A percentile compares a stretch with the other conserved stretches of the same genome.
Evolutionary conservation across 2,113 vertebrate genomes (phyloP).

Genomic region (Oncorhynchus clarkii): DNA sequence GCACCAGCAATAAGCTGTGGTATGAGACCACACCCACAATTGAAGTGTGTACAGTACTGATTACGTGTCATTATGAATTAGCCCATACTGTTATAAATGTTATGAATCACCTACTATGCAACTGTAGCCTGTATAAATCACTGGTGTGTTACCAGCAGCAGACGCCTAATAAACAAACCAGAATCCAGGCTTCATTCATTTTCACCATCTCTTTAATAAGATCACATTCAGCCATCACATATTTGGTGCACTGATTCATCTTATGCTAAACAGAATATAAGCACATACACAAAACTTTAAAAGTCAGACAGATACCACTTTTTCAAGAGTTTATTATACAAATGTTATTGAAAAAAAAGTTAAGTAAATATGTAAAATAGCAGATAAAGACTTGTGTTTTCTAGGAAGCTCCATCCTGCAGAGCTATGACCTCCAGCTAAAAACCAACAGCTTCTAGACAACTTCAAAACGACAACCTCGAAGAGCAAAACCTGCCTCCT

Average conservation of each 20-base stretch:
- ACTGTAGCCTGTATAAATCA: too few relatives aligned
- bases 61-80: too few relatives aligned
- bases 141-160: too few relatives aligned
- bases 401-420: slow-evolving; percentile 70
- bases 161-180: background rate
- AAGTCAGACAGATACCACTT: slow-evolving; percentile 41
- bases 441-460: slow-evolving; percentile 35
- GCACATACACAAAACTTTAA: slow-evolving; percentile 27
- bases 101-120: too few relatives aligned
- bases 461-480: background rate
- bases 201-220: slow-evolving; percentile 54
- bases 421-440: slow-evolving; percentile 30
- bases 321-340: slow-evolving; percentile 46
- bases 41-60: too few relatives aligned
- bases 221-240: slow-evolving; percentile 52
- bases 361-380: slow-evolving; percentile 28
- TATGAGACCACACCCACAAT: too few relatives aligned
- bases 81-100: too few relatives aligned
- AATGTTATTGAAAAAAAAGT: slow-evolving; percentile 12
- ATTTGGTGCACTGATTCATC: slow-evolving; percentile 39
- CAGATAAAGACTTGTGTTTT: slow-evolving; percentile 43
- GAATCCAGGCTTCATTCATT: slow-evolving; percentile 21
- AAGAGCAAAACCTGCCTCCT: slow-evolving; percentile 25
- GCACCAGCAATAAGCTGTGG: too few relatives aligned
- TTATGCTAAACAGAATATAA: slow-evolving; percentile 37